A percentile compares a stretch with the other conserved stretches of the same genome.
Evolutionary conservation across 2,888 invertebrate genomes (phyloP).

Genomic region (Choreutis nemorana): DNA sequence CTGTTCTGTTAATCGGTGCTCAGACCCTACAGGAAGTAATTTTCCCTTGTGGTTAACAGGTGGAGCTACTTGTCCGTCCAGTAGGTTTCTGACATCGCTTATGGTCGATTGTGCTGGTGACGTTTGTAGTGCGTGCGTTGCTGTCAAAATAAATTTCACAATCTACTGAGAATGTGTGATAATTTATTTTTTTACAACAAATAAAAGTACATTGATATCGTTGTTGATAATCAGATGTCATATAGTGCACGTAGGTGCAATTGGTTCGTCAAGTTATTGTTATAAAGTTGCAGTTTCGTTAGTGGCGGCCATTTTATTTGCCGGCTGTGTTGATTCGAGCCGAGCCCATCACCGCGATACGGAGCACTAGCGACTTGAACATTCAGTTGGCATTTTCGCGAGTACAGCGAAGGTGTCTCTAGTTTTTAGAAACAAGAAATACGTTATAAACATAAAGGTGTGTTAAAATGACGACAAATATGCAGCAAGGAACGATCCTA

Average conservation of each 20-base stretch:
- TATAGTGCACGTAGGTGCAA: constrained; percentile 19
- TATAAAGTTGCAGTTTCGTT: constrained; percentile 38
- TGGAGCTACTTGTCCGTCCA: constrained; percentile 44
- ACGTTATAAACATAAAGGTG: constrained; percentile 47
- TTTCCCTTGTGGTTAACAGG: constrained; percentile 37
- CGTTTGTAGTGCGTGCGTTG: constrained; percentile 39
- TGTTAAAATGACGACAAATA: constrained; percentile 83
- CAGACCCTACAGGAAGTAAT: constrained; percentile 9
- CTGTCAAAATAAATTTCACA: constrained; percentile 42
- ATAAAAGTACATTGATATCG: constrained; percentile 12
- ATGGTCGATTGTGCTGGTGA: constrained; percentile 35
- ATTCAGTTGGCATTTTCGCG: constrained; percentile 66
- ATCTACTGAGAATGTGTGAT: constrained; percentile 26
- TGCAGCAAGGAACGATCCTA: constrained; percentile 92
- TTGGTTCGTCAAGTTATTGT: constrained; percentile 30
- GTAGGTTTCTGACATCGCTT: too few relatives aligned
- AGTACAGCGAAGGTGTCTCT: constrained; percentile 60
- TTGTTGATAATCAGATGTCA: constrained; percentile 16
- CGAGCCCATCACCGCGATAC: constrained; percentile 60
- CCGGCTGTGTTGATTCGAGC: constrained; percentile 62
- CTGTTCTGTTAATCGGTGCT: constrained; percentile 31
- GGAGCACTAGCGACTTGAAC: constrained; percentile 46
- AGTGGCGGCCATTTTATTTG: constrained; percentile 63
- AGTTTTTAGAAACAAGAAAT: constrained; percentile 50
- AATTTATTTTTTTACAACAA: constrained; percentile 17